phyloP scores from a whole-genome alignment of 2,888 invertebrate species.

The Cancer borealis region DNA sequence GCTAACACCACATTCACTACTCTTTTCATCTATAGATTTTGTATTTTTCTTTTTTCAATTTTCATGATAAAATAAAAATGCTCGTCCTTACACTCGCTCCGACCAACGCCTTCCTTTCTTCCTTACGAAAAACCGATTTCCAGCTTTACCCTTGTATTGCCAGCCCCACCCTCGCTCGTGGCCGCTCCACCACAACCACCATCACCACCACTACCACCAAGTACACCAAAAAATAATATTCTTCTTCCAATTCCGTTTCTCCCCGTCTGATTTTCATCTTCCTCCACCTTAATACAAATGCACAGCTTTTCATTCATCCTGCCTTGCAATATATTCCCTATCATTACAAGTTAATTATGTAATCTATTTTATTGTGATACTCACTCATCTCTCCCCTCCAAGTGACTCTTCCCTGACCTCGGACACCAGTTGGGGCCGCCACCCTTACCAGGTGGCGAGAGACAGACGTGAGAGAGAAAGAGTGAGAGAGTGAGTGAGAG shows the following conservation, averaged over 20 bases:
- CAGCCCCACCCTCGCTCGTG: not conserved
- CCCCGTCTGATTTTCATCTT: not conserved
- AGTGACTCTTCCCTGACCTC: slow-evolving; percentile 37
- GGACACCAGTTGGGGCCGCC: slow-evolving; percentile 30
- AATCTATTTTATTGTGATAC: not conserved
- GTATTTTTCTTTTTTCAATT: not conserved
- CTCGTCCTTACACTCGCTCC: not conserved
- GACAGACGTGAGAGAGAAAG: not conserved
- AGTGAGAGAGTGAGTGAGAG: slow-evolving; percentile 10
- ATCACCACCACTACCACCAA: not conserved
- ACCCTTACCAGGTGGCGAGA: not conserved
- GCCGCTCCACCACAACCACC: not conserved
- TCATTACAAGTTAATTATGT: not conserved
- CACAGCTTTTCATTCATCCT: not conserved
- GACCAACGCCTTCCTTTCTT: slow-evolving; percentile 6
- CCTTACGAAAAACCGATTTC: slow-evolving; percentile 17
- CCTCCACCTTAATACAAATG: not conserved
- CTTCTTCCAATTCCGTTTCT: not conserved
- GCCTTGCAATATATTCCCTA: not conserved
- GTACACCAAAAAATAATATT: not conserved
- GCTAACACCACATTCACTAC: not conserved
- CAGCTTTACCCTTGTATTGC: slow-evolving; percentile 2
- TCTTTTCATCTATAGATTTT: not conserved
- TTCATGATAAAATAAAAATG: not conserved
- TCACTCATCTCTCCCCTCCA: slow-evolving; percentile 7